These are phyloP conservation scores for Gnatocerus cornutus DNA, from an alignment of 2,888 invertebrate species.

Conservation along the genomic window DNA sequence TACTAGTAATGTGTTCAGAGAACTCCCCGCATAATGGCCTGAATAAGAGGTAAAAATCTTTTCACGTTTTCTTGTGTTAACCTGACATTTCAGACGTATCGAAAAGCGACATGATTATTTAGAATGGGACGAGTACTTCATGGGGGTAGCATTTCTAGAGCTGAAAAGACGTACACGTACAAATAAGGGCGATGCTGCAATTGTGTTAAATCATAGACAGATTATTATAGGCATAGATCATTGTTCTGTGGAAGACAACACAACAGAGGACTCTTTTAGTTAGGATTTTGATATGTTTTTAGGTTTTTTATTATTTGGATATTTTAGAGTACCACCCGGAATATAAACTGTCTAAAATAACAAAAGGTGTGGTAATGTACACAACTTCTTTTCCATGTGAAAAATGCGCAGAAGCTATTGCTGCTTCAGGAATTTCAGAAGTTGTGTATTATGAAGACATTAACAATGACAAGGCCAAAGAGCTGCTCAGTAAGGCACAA, in stretches of 20 bases:
- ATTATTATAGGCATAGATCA: slow-evolving; percentile 32
- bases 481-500: not conserved
- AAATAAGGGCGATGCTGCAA: slow-evolving; percentile 19
- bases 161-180: not conserved
- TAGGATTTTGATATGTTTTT: not conserved
- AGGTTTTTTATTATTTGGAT: not conserved
- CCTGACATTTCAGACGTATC: too few species aligned
- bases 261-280: not conserved
- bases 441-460: slow-evolving; percentile 12
- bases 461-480: slow-evolving; percentile 6
- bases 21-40: too few species aligned
- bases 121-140: slow-evolving; percentile 42
- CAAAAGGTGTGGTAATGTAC: slow-evolving; percentile 29
- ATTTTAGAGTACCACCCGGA: slow-evolving; percentile 24
- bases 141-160: slow-evolving; percentile 28
- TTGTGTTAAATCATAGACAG: slow-evolving; percentile 30
- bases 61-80: too few species aligned
- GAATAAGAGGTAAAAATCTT: too few species aligned
- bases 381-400: slow-evolving; percentile 37
- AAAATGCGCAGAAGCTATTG: slow-evolving; percentile 19
- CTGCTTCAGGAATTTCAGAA: slow-evolving; percentile 26
- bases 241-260: not conserved
- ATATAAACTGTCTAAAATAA: slow-evolving; percentile 11
- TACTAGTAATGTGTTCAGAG: too few species aligned
- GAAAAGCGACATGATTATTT: slow-evolving; percentile 26